Percentiles rank a stretch among this genome's conserved stretches.
phyloP scores from a whole-genome alignment of 2,888 invertebrate genomes.

The Aspidapion aeneum region DNA sequence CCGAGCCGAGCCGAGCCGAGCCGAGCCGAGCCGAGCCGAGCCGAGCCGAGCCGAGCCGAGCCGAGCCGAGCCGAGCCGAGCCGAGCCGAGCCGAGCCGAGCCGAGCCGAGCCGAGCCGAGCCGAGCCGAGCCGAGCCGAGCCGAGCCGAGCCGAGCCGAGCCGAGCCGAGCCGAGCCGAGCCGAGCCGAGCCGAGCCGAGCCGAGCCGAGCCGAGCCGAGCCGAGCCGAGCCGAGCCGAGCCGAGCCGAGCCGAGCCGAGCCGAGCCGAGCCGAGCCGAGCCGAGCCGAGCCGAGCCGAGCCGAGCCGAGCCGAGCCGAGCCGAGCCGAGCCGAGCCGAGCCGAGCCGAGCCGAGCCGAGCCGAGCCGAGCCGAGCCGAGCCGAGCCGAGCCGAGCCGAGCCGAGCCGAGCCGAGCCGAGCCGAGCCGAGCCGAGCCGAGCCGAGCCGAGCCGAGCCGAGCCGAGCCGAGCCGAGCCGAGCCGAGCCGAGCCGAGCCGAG shows the following conservation, averaged over 20 bases:
- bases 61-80: constrained; percentile 10
- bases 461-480: neutral
- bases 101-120: constrained; percentile 1
- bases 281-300: neutral
- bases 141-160: neutral
- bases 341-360: neutral
- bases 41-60: constrained; percentile 8
- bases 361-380: neutral
- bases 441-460: neutral
- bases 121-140: neutral
- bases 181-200: neutral
- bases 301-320: neutral
- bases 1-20: constrained; percentile 9
- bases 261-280: neutral
- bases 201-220: neutral
- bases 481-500: too few relatives aligned
- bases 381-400: neutral
- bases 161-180: neutral
- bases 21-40: constrained; percentile 8
- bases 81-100: constrained; percentile 8
- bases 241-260: neutral
- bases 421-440: neutral
- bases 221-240: neutral
- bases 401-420: neutral
- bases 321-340: neutral